Percentiles rank a stretch among this genome's conserved stretches.
Evolutionary conservation across 2,888 invertebrate genomes (phyloP).

Genomic region (Criorhina ranunculi): DNA sequence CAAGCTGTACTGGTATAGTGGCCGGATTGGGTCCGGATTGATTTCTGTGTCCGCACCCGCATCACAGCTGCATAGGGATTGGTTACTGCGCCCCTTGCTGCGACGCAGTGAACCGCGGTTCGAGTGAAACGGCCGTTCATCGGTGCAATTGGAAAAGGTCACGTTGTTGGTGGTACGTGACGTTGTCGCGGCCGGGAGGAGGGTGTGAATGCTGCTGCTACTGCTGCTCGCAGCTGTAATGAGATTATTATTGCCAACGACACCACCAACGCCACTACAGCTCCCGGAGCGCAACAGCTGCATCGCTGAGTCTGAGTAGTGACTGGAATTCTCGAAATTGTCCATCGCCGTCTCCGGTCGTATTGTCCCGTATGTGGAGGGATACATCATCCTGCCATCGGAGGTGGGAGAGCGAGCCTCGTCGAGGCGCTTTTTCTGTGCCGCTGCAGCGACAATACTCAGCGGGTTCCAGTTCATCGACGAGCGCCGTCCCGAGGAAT

Average conservation of each 20-base stretch:
- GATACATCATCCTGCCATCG: constrained; percentile 46
- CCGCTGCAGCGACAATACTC: constrained; percentile 76
- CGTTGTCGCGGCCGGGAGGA: constrained; percentile 62
- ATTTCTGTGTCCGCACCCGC: constrained; percentile 83
- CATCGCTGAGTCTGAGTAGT: constrained; percentile 81
- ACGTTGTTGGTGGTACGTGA: constrained; percentile 79
- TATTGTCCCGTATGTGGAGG: constrained; percentile 78
- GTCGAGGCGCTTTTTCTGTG: constrained; percentile 66
- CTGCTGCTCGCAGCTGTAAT: constrained; percentile 68
- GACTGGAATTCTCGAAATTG: constrained; percentile 80
- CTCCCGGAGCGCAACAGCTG: constrained; percentile 79
- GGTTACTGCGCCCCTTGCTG: constrained; percentile 83
- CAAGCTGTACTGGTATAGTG: constrained; percentile 85
- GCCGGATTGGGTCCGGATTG: constrained; percentile 83
- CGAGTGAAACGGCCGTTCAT: constrained; percentile 78
- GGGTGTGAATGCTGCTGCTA: constrained; percentile 77
- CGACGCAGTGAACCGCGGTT: constrained; percentile 83
- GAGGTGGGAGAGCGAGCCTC: constrained; percentile 64
- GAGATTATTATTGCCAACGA: constrained; percentile 77
- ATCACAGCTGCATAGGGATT: constrained; percentile 84
- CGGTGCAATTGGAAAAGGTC: constrained; percentile 83
- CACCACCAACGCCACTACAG: constrained; percentile 77
- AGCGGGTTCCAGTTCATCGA: constrained; percentile 73
- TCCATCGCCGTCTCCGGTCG: constrained; percentile 79
- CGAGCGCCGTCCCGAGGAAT: constrained; percentile 52